Evolutionary conservation across 2,113 vertebrate genomes (phyloP).

Genomic region (Muntiacus muntjak): DNA sequence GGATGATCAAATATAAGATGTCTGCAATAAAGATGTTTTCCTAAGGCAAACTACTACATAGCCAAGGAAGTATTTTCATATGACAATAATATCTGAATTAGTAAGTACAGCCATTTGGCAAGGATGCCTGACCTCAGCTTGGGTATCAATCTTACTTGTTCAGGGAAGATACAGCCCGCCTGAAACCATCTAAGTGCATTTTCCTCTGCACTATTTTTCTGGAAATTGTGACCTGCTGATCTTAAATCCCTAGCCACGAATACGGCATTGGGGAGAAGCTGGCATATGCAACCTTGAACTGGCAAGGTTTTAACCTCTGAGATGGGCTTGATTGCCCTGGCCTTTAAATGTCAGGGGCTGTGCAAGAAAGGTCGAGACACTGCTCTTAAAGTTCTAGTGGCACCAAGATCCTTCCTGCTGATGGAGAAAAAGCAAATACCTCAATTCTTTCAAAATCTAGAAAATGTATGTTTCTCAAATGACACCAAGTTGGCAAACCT

Average conservation of each 20-base stretch:
- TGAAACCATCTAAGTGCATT: not conserved
- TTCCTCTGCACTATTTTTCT: not conserved
- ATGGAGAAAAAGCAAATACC: conserved; percentile 6
- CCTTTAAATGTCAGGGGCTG: conserved; percentile 69
- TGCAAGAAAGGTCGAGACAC: conserved; percentile 24
- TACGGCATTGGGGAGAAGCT: not conserved
- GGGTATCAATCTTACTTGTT: not conserved
- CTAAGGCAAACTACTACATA: not conserved
- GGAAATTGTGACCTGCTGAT: not conserved
- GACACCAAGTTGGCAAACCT: conserved; percentile 12
- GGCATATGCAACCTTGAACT: not conserved
- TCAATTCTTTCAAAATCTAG: conserved; percentile 27
- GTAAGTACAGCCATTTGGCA: not conserved
- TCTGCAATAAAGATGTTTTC: not conserved
- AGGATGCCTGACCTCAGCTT: not conserved
- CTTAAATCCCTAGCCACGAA: not conserved
- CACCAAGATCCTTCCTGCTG: not conserved
- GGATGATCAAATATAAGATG: not conserved
- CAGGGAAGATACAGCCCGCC: not conserved
- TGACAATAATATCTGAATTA: not conserved
- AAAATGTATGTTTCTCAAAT: conserved; percentile 41
- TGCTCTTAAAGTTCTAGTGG: conserved; percentile 9
- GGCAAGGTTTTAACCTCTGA: conserved; percentile 34
- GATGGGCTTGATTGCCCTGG: conserved; percentile 38
- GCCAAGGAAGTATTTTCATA: not conserved